phyloP scores from a whole-genome alignment of 2,113 vertebrate genomes.

The Anser cygnoides region DNA sequence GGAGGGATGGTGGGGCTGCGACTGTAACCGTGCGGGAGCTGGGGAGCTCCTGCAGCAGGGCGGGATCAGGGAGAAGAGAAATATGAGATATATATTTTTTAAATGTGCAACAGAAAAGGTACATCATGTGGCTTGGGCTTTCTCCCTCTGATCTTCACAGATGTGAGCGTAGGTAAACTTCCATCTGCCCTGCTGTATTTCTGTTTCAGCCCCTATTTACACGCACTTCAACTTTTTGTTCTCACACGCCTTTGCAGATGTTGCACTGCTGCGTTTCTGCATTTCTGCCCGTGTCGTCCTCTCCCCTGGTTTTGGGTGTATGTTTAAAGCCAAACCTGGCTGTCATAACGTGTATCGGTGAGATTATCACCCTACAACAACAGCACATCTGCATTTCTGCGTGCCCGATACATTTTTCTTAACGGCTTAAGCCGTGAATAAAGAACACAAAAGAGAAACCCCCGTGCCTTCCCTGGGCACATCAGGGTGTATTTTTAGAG shows the following conservation, averaged over 20 bases:
- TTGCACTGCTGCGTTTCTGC: neutral
- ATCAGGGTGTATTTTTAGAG: conserved; percentile 36
- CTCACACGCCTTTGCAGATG: rapidly evolving
- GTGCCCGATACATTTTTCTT: neutral
- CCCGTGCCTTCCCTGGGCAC: conserved; percentile 21
- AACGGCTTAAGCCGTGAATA: conserved; percentile 6
- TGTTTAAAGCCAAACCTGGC: neutral
- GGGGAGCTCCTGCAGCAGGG: neutral
- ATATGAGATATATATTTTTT: neutral
- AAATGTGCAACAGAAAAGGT: neutral
- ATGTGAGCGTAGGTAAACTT: neutral
- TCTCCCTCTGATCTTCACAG: neutral
- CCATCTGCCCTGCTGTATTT: rapidly evolving
- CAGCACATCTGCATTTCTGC: neutral
- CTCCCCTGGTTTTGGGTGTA: neutral
- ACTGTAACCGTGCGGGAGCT: neutral
- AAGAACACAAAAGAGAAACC: neutral
- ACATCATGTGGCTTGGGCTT: neutral
- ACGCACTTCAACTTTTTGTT: neutral
- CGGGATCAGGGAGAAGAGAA: neutral
- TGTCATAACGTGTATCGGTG: neutral
- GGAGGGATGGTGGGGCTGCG: neutral
- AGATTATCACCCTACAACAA: neutral
- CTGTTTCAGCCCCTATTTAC: neutral
- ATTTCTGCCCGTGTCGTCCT: neutral